These are phyloP conservation scores for Parapsyche elsis DNA, from an alignment of 1,140 invertebrate species.

Conservation along the genomic window DNA sequence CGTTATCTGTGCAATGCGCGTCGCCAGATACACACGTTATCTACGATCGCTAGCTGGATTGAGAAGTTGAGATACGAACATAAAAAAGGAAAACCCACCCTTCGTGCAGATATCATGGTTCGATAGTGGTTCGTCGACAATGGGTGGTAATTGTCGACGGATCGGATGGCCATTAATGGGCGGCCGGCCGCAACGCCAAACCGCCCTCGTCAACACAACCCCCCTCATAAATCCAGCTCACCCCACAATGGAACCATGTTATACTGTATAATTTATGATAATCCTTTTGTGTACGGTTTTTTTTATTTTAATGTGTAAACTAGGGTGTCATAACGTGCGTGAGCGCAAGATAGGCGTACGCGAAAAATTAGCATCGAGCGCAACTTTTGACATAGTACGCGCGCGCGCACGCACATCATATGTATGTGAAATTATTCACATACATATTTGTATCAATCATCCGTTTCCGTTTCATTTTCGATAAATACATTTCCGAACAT, in stretches of 20 bases:
- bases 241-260: conserved; percentile 2
- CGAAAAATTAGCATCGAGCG: too few species aligned
- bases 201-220: not conserved
- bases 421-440: too few species aligned
- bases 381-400: too few species aligned
- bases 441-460: too few species aligned
- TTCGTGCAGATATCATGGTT: not conserved
- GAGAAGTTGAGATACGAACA: not conserved
- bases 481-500: too few species aligned
- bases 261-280: conserved; percentile 39
- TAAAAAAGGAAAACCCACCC: not conserved
- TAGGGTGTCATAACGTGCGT: not conserved
- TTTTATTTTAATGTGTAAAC: conserved; percentile 26
- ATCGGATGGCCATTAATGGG: conserved; percentile 25
- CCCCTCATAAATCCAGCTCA: not conserved
- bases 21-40: not conserved
- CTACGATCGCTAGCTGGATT: not conserved
- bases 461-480: too few species aligned
- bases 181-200: not conserved
- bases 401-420: too few species aligned
- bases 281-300: conserved; percentile 33
- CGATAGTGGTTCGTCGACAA: conserved; percentile 14
- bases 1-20: not conserved
- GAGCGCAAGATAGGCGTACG: too few species aligned
- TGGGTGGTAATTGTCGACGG: conserved; percentile 29